Conservation (phyloP, 2,797 vertebrate species). For the Geotrypetes seraphini region DNA sequence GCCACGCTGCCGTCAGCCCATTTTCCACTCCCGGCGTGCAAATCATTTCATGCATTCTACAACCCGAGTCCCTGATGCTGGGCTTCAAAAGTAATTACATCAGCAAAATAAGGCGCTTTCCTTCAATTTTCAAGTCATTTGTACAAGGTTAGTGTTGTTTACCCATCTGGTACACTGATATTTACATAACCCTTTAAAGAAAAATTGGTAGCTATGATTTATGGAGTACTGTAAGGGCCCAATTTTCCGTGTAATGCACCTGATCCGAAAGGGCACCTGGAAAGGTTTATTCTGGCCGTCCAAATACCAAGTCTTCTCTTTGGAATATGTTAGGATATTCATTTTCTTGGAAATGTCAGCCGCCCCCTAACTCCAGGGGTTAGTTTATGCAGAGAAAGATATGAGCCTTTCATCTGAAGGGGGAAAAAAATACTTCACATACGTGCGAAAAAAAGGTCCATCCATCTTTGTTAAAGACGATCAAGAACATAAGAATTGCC, state of each 20-base stretch:
- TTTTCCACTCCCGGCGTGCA: conserved; percentile 81
- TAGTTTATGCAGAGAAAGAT: conserved; percentile 83
- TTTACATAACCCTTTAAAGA: conserved; percentile 99
- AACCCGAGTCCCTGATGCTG: conserved; percentile 74
- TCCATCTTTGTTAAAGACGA: conserved; percentile 68
- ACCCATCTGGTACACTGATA: conserved; percentile 97
- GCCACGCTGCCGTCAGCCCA: conserved; percentile 88
- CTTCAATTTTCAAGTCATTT: conserved; percentile 99
- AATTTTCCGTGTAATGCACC: conserved; percentile 97
- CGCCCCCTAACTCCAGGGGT: conserved; percentile 67
- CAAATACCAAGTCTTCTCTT: conserved; percentile 89
- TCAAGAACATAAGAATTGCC: no score
- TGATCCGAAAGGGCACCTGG: conserved; percentile 89
- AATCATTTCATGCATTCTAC: conserved; percentile 87
- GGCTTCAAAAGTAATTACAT: conserved; percentile 99
- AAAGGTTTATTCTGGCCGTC: conserved; percentile 93
- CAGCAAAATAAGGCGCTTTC: conserved; percentile 99
- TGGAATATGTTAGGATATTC: conserved; percentile 89
- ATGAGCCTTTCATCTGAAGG: conserved; percentile 64
- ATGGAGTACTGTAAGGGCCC: conserved; percentile 92
- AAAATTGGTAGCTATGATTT: conserved; percentile 94
- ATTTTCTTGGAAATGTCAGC: conserved; percentile 90
- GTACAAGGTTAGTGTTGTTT: conserved; percentile 98
- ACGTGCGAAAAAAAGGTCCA: conserved; percentile 56
- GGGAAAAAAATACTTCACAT: conserved; percentile 62